Conservation (phyloP, 2,113 vertebrate genomes). For the Candoia aspera region DNA sequence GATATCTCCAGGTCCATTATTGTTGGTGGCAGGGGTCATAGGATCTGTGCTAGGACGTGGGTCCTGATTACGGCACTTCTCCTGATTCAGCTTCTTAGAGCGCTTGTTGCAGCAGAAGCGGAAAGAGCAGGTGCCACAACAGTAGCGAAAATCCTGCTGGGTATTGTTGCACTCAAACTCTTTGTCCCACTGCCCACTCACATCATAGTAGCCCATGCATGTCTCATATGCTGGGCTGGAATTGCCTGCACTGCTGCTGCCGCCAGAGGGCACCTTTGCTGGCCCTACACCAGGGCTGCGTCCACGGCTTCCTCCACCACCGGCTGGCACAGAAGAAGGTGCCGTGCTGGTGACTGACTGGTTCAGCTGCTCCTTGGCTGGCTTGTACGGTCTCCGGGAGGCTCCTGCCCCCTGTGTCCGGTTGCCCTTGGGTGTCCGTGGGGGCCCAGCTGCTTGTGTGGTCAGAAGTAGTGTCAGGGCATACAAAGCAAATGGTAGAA, state of each 20-base stretch:
- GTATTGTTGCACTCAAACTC: constrained; percentile 98
- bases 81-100: constrained; percentile 92
- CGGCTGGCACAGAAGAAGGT: constrained; percentile 53
- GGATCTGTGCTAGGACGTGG: constrained; percentile 62
- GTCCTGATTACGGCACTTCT: constrained; percentile 88
- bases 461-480: constrained; percentile 61
- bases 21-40: constrained; percentile 45
- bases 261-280: constrained; percentile 46
- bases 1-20: constrained; percentile 73
- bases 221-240: constrained; percentile 83
- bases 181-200: constrained; percentile 96
- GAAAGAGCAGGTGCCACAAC: constrained; percentile 96
- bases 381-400: constrained; percentile 52
- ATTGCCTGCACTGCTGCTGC: constrained; percentile 48
- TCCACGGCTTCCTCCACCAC: constrained; percentile 40
- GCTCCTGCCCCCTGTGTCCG: constrained; percentile 59
- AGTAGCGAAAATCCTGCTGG: constrained; percentile 95
- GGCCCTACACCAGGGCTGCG: constrained; percentile 35
- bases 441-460: constrained; percentile 58
- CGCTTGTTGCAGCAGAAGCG: constrained; percentile 98
- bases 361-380: constrained; percentile 55
- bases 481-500: constrained; percentile 61
- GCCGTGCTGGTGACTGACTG: constrained; percentile 59
- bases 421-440: constrained; percentile 67
- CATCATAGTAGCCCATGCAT: constrained; percentile 96